A percentile compares a stretch with the other conserved stretches of the same genome.
These are phyloP conservation scores for Martes martes DNA, from an alignment of 2,113 vertebrate genomes.

Conservation along the genomic window DNA sequence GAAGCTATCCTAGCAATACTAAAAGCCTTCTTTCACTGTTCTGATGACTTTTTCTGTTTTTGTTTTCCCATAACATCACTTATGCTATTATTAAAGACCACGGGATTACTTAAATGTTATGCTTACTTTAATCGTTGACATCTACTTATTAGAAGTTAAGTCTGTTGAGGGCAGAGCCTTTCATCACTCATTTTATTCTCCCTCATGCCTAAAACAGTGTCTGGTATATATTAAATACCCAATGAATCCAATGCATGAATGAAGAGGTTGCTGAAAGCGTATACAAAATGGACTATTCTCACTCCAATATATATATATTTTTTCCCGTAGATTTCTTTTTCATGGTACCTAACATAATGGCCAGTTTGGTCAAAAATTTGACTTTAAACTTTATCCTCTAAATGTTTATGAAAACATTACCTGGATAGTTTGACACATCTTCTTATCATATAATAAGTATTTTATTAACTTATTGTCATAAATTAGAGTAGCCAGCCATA, in stretches of 20 bases:
- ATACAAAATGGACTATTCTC: neutral
- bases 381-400: neutral
- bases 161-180: neutral
- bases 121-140: neutral
- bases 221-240: neutral
- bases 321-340: neutral
- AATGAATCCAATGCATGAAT: neutral
- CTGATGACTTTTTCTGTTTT: neutral
- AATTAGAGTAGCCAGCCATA: neutral
- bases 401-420: neutral
- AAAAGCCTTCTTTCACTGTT: neutral
- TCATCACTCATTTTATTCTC: neutral
- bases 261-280: neutral
- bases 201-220: neutral
- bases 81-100: neutral
- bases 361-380: neutral
- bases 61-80: neutral
- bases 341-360: neutral
- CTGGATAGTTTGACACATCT: neutral
- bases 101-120: neutral
- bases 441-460: neutral
- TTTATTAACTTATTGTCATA: neutral
- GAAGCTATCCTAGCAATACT: neutral
- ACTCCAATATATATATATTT: neutral
- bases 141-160: neutral